Evolutionary conservation across 2,113 vertebrate genomes (phyloP), one percentile per base, ranked within the genome.

Genomic region (Rostratula benghalensis): DNA sequence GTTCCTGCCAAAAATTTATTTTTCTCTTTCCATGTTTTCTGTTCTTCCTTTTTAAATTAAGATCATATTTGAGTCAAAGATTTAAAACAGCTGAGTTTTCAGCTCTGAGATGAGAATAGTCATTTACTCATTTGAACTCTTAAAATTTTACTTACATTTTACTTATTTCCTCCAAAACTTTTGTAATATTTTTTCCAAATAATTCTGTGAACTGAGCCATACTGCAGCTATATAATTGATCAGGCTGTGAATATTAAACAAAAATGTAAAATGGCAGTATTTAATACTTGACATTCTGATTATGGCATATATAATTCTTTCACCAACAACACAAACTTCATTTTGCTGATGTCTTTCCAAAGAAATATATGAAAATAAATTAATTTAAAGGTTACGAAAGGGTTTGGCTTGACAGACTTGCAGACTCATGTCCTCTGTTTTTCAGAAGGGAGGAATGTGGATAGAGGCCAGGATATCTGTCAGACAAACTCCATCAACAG

Each of bases 1-100:
- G 39, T 78, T 90, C 70, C 71, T 97, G 93, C 90, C 94, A 97
- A 97, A 84, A 97, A 76, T 48, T 60, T 94, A 93, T 91, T 96
- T 95, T 97, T 80, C 81, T 77, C 83, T 94, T 89, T 94, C 69
- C 65, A 65, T 91, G 83, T 93, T 96, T 95, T 94, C 94, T 94
- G 61, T 91, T 95, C 93, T 88, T 93, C 39, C 51, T 93, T 92
- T 91, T 74, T 7, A 89, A 92, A 87, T 91, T 91, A 74, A 74
- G 11, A 88, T 67, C 68, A 94, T 20, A 93, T 93, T 96, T 90
- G n/a, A 87, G 60, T 60, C 19, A 69, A 90, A 94, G 33, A 93
- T 87, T 73, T 87, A 68, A 87, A 64, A 35, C 48, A 86, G 71
- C 35, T 93, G 92, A 95, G 30, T 73, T 91, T 73, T 83, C 46